These are phyloP conservation scores for Apteryx mantelli DNA, from an alignment of 2,113 vertebrate species.

Conservation along the genomic window DNA sequence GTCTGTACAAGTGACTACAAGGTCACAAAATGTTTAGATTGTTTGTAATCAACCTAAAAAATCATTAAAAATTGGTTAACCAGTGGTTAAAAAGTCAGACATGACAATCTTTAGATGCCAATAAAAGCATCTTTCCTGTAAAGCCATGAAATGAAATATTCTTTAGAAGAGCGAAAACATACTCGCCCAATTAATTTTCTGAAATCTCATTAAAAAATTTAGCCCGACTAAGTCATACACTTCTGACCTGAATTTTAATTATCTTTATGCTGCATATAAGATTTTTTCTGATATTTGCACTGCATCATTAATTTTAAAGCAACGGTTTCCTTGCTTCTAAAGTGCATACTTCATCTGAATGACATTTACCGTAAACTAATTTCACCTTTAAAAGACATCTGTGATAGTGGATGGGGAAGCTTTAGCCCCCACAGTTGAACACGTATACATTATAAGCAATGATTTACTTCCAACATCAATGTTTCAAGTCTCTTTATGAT, in stretches of 20 bases:
- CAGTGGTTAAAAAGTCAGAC: slow-evolving; percentile 67
- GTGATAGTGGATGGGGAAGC: neutral
- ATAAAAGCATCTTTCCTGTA: slow-evolving; percentile 48
- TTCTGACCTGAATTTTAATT: slow-evolving; percentile 85
- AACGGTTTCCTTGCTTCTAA: slow-evolving; percentile 69
- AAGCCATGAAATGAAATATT: slow-evolving; percentile 61
- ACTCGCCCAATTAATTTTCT: slow-evolving; percentile 81
- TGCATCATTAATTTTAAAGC: slow-evolving; percentile 80
- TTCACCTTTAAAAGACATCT: slow-evolving; percentile 78
- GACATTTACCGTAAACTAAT: slow-evolving; percentile 75
- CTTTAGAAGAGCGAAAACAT: slow-evolving; percentile 66
- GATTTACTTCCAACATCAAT: slow-evolving; percentile 9
- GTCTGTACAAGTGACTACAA: neutral
- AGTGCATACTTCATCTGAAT: slow-evolving; percentile 74
- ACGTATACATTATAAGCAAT: neutral
- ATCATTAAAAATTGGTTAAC: neutral
- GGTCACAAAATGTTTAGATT: neutral
- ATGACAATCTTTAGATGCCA: slow-evolving; percentile 18
- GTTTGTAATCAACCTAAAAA: neutral
- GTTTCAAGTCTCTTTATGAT: neutral
- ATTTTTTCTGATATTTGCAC: slow-evolving; percentile 74
- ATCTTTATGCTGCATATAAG: slow-evolving; percentile 71
- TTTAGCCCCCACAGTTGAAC: neutral
- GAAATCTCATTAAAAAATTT: slow-evolving; percentile 86
- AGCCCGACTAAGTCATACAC: slow-evolving; percentile 79